Base-by-base conservation (phyloP, 2,113 vertebrate species). In the Cavia aperea region DNA sequence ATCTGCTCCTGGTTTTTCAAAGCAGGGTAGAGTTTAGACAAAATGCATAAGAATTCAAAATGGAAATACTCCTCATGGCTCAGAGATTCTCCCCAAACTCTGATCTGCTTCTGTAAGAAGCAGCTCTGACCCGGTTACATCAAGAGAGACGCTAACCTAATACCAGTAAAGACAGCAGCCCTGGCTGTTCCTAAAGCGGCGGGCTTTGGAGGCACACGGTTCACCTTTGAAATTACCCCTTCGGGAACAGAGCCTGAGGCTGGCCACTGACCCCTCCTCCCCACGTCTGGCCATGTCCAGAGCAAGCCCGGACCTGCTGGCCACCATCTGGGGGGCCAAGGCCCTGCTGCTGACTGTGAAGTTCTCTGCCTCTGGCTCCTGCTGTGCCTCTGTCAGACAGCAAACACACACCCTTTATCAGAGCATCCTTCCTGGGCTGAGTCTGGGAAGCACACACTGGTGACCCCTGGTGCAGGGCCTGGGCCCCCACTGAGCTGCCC, bases 31-130 rank as follows among this genome's bases (percentile, higher is more conserved):
- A 54, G 13, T 90, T 86, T 87, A 93, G 93, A 56, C 21, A 90
- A 91, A 78, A n/a, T 36, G 70, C 51, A 16, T 19, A 36, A 54
- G 58, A 88, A 79, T 65, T 56, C 79, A 49, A 60, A 73, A 60
- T 36, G 93, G 51, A 92, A 94, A 90, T 72, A 43, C 81, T 81
- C 36, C 33, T 66, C 24, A 39, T 36, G 39, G 23, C 73, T 92
- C 78, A 77, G 26, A 93, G 83, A 77, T 89, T 77, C 88, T 77
- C 26, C 65, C 29, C 66, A 12, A 92, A 89, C 90, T 66, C 83
- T 86, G 24, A 81, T 93, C 46, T 86, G 78, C 87, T 94, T 77
- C 85, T 46, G 0, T 56, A 75, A 70, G 65, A 93, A 68, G 29
- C 78, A 79, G 31, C 54, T 70, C 33, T 14, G 29, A 93, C 21